Conservation (phyloP, 2,797 vertebrate species). For the Tiaroga cobitis region DNA sequence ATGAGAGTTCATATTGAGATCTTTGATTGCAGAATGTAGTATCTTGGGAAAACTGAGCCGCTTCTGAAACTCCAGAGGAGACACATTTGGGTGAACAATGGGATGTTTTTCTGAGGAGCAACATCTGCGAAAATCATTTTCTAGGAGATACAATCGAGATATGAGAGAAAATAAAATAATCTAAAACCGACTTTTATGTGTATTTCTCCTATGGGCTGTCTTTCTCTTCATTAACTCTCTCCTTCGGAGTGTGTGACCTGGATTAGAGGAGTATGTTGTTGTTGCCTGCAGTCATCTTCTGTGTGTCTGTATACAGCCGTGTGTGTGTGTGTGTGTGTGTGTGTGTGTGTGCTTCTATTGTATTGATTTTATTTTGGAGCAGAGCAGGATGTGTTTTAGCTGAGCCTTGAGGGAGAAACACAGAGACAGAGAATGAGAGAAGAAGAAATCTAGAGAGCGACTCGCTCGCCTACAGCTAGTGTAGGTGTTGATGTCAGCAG, state of each 20-base stretch:
- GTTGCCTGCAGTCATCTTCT: conserved; percentile 29
- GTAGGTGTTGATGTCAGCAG: conserved; percentile 38
- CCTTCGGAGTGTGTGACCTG: conserved; percentile 29
- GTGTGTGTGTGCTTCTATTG: conserved; percentile 12
- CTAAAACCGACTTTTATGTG: neutral
- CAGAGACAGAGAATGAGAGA: conserved; percentile 23
- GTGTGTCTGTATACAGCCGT: conserved; percentile 14
- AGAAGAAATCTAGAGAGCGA: neutral
- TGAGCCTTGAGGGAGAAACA: conserved; percentile 29
- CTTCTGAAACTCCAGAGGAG: neutral
- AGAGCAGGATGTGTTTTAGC: conserved; percentile 36
- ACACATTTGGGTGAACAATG: neutral
- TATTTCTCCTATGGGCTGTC: neutral
- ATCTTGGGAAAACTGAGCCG: neutral
- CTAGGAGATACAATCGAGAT: neutral
- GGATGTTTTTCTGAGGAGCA: neutral
- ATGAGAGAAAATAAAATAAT: neutral
- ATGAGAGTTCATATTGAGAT: neutral
- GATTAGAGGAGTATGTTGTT: conserved; percentile 21
- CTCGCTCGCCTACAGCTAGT: conserved; percentile 22
- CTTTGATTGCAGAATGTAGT: neutral
- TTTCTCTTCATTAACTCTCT: conserved; percentile 17
- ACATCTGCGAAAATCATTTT: neutral
- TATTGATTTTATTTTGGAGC: conserved; percentile 44
- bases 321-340: conserved; percentile 15